A percentile compares a stretch with the other conserved stretches of the same genome.
phyloP scores from a whole-genome alignment of 2,888 invertebrate genomes.

The Hirtodrosophila duncani region DNA sequence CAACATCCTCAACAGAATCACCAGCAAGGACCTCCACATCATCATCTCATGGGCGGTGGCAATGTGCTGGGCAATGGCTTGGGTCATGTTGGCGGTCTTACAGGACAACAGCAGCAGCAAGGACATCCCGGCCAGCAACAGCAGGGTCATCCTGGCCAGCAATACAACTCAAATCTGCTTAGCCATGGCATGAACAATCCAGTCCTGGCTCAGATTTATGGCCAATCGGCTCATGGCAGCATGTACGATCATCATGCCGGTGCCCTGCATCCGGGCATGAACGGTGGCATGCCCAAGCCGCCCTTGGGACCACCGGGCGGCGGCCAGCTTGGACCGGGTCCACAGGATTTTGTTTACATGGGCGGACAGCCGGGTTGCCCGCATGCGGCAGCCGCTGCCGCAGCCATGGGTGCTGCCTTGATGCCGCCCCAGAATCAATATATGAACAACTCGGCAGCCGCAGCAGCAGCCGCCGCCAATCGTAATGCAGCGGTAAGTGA shows the following conservation, averaged over 20 bases:
- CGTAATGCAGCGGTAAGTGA: constrained; percentile 78
- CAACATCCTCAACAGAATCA: constrained; percentile 79
- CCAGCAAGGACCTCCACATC: constrained; percentile 78
- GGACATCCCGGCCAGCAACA: constrained; percentile 78
- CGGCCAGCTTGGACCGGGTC: too few species aligned
- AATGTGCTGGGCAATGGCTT: constrained; percentile 78
- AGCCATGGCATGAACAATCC: constrained; percentile 77
- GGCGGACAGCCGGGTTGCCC: constrained; percentile 76
- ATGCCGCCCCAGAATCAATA: constrained; percentile 78
- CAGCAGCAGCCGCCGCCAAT: constrained; percentile 75
- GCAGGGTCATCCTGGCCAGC: constrained; percentile 59
- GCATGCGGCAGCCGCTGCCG: constrained; percentile 58
- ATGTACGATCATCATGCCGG: constrained; percentile 77
- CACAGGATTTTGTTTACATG: constrained; percentile 77
- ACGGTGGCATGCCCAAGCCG: constrained; percentile 72
- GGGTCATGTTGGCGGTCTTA: constrained; percentile 78
- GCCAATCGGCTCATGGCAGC: constrained; percentile 73
- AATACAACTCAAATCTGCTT: constrained; percentile 77
- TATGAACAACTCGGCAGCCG: constrained; percentile 76
- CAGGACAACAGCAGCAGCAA: constrained; percentile 17
- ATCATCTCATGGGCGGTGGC: constrained; percentile 77
- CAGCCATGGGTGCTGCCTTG: constrained; percentile 68
- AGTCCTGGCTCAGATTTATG: constrained; percentile 75
- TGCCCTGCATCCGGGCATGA: constrained; percentile 74
- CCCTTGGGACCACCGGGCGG: constrained; percentile 53